Percentiles rank a stretch among this genome's conserved stretches.
Evolutionary conservation across 2,113 vertebrate genomes (phyloP).

Genomic region (Nematolebias whitei): DNA sequence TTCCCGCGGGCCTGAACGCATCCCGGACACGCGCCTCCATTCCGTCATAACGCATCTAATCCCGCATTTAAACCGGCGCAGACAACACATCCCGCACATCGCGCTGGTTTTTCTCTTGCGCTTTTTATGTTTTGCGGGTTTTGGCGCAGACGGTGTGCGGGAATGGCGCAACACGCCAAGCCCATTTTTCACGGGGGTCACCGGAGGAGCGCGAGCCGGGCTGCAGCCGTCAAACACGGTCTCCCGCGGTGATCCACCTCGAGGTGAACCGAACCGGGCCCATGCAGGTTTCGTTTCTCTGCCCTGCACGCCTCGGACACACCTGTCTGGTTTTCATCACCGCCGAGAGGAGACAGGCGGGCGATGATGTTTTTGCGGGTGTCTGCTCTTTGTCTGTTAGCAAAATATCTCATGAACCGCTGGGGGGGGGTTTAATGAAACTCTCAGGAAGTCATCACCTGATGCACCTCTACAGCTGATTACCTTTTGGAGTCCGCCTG

Average conservation of each 20-base stretch:
- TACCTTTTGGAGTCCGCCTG: too few species aligned
- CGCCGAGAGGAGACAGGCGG: background rate
- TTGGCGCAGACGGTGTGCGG: background rate
- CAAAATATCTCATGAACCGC: too few species aligned
- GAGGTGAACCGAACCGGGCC: constrained; percentile 47
- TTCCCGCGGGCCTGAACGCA: constrained; percentile 51
- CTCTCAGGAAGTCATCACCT: too few species aligned
- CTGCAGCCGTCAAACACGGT: constrained; percentile 61
- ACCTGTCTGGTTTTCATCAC: constrained; percentile 39
- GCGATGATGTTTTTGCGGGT: too few species aligned
- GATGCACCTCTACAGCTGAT: too few species aligned
- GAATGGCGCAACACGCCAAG: constrained; percentile 61
- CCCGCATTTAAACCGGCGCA: background rate
- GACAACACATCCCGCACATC: background rate
- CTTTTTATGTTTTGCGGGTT: too few species aligned
- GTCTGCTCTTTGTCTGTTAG: too few species aligned
- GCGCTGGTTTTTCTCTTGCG: background rate
- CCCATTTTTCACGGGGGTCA: constrained; percentile 63
- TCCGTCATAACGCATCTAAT: background rate
- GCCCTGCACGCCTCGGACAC: constrained; percentile 35
- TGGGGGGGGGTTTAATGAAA: too few species aligned
- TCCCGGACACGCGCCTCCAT: background rate
- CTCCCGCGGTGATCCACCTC: constrained; percentile 51
- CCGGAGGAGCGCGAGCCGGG: constrained; percentile 26
- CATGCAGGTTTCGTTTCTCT: background rate